These are phyloP conservation scores for Eueremaeus valkanovi DNA, from an alignment of 2,888 invertebrate species.

Conservation along the genomic window DNA sequence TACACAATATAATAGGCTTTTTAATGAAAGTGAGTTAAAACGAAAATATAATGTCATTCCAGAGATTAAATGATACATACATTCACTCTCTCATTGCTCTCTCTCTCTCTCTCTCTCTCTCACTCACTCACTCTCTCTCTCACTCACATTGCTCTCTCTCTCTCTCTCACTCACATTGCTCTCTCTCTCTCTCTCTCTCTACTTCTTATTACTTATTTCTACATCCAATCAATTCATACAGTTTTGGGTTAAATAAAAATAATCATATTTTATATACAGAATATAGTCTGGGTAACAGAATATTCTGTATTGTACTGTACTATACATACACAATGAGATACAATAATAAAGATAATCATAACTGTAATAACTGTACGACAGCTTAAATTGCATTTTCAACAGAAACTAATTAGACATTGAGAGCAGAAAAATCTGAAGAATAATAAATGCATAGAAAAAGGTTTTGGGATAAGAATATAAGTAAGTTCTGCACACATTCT, in stretches of 20 bases:
- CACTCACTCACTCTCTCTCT: too few relatives aligned
- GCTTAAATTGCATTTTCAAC: slow-evolving; percentile 32
- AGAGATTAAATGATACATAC: slow-evolving; percentile 4
- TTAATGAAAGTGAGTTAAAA: slow-evolving; percentile 17
- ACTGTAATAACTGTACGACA: slow-evolving; percentile 27
- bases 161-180: too few relatives aligned
- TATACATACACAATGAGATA: slow-evolving; percentile 10
- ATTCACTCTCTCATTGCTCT: neutral
- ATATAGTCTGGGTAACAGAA: neutral
- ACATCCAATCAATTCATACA: slow-evolving; percentile 11
- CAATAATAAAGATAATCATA: slow-evolving; percentile 26
- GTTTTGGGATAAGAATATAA: slow-evolving; percentile 2
- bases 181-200: neutral
- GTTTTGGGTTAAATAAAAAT: slow-evolving; percentile 1
- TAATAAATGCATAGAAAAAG: slow-evolving; percentile 21
- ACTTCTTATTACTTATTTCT: neutral
- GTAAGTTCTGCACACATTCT: neutral
- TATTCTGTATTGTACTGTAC: neutral
- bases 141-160: too few relatives aligned
- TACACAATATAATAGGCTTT: slow-evolving; percentile 1
- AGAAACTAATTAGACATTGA: slow-evolving; percentile 20
- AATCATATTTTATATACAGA: too few relatives aligned
- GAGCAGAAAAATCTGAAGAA: slow-evolving; percentile 16
- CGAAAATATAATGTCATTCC: slow-evolving; percentile 25
- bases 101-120: neutral